phyloP scores from a whole-genome alignment of 1,140 invertebrate species.

The Drosophila ohnishii region DNA sequence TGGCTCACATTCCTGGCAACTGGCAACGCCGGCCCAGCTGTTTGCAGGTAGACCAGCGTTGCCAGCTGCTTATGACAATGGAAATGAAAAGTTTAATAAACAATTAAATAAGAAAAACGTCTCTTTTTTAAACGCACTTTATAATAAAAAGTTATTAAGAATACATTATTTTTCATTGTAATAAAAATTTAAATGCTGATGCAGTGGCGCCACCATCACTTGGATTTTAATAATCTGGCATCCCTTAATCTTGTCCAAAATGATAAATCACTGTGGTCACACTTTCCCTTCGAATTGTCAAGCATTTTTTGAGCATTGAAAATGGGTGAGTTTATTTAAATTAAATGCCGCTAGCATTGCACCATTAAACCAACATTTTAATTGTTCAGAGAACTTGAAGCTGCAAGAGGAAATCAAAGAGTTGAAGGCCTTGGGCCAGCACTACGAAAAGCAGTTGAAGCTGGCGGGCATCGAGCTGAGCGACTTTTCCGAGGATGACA shows the following conservation, averaged over 20 bases:
- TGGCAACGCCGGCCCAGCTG: conserved; percentile 39
- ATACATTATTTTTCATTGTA: neutral
- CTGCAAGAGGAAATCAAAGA: conserved; percentile 45
- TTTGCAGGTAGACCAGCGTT: conserved; percentile 8
- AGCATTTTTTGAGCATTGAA: neutral
- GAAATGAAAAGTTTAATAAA: neutral
- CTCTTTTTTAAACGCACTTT: too few species aligned
- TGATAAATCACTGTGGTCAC: neutral
- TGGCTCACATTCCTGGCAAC: conserved; percentile 12
- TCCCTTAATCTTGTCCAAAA: neutral
- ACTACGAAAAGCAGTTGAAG: conserved; percentile 62
- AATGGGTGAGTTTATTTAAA: conserved; percentile 29
- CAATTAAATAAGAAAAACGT: neutral
- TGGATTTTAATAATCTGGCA: neutral
- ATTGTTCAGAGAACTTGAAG: conserved; percentile 45
- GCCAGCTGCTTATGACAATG: neutral
- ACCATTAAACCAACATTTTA: neutral
- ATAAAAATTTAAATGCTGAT: neutral
- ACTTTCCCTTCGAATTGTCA: neutral
- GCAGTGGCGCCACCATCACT: neutral
- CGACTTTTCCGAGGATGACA: conserved; percentile 65
- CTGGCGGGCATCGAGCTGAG: conserved; percentile 17
- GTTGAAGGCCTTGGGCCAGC: conserved; percentile 36
- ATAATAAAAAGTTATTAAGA: too few species aligned
- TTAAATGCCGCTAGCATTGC: neutral